Evolutionary conservation across 2,888 invertebrate species (phyloP).

Genomic region (Caenorhabditis macrosperma): DNA sequence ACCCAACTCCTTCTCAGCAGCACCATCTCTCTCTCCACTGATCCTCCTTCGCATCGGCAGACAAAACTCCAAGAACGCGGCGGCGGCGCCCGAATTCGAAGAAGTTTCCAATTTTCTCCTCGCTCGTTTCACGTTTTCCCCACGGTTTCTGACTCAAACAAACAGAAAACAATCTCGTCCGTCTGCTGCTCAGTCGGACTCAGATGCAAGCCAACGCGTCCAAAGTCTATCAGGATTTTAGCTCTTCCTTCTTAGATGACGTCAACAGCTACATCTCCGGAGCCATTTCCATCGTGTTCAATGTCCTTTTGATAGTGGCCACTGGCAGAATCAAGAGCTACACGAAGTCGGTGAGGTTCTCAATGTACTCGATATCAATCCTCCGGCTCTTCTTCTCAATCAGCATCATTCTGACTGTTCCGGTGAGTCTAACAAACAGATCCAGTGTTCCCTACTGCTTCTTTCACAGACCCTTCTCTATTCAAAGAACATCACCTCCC

Average conservation of each 20-base stretch:
- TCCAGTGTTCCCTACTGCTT: too few relatives aligned
- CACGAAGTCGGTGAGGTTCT: constrained; percentile 28
- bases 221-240: constrained; percentile 21
- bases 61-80: too few relatives aligned
- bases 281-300: constrained; percentile 13
- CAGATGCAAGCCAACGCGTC: not conserved
- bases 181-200: not conserved
- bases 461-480: constrained; percentile 39
- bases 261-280: constrained; percentile 32
- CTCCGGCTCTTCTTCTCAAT: constrained; percentile 26
- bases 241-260: constrained; percentile 22
- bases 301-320: constrained; percentile 22
- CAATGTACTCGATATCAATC: constrained; percentile 20
- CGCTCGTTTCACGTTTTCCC: too few relatives aligned
- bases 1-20: too few relatives aligned
- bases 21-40: too few relatives aligned
- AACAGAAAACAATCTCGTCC: not conserved
- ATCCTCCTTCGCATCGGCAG: too few relatives aligned
- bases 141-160: too few relatives aligned
- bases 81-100: too few relatives aligned
- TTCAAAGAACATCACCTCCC: constrained; percentile 12
- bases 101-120: too few relatives aligned
- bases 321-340: constrained; percentile 35
- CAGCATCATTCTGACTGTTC: constrained; percentile 27
- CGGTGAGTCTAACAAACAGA: constrained; percentile 15